A percentile compares a stretch with the other conserved stretches of the same genome.
Conservation (phyloP, 2,888 invertebrate genomes). For the Xanthorhoe designata region DNA sequence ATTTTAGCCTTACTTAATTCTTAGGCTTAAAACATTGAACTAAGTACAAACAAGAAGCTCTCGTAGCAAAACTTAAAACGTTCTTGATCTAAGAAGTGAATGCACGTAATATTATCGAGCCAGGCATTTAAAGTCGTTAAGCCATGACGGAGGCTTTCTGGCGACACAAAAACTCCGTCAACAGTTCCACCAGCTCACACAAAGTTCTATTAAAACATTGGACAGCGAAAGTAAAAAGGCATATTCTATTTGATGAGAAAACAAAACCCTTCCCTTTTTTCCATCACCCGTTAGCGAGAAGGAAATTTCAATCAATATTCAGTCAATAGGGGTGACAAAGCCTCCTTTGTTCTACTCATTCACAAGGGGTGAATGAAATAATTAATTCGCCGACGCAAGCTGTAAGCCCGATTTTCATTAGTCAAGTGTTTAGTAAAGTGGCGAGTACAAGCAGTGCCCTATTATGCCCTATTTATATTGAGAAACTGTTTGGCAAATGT, state of each 20-base stretch:
- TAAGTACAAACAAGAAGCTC: no score
- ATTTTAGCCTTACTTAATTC: no score
- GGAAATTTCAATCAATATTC: constrained; percentile 26
- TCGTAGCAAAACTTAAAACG: no score
- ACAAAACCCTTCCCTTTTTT: neutral
- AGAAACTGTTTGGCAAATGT: neutral
- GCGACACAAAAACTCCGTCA: no score
- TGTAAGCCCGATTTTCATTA: neutral
- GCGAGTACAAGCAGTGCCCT: neutral
- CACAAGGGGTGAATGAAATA: constrained; percentile 26
- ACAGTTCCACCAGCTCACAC: no score
- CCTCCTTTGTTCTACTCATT: constrained; percentile 37
- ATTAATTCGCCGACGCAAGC: constrained; percentile 35
- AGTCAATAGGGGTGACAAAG: constrained; percentile 25
- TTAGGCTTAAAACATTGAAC: no score
- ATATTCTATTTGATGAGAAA: neutral
- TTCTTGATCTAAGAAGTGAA: no score
- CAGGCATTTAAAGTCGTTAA: no score
- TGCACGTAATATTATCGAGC: no score
- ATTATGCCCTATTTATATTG: neutral
- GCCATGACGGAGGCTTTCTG: no score
- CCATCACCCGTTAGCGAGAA: neutral
- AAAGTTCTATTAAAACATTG: neutral
- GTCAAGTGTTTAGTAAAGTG: constrained; percentile 1
- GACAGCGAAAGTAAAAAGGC: neutral